Percentiles rank a stretch among this genome's conserved stretches.
Evolutionary conservation across 2,797 vertebrate species (phyloP).

Genomic region (Cirrhinus mrigala): DNA sequence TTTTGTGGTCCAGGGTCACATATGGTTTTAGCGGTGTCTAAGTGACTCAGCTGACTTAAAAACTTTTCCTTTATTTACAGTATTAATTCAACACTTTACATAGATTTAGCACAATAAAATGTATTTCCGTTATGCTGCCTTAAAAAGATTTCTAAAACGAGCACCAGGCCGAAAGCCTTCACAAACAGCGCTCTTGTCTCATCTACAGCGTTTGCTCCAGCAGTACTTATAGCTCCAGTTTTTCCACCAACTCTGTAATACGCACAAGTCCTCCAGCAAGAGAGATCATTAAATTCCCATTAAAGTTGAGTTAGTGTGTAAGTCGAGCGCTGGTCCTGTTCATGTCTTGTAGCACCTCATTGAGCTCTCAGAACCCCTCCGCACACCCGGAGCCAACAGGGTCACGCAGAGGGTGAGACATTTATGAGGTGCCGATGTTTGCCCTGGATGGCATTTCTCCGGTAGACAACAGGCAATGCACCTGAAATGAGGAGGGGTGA

Average conservation of each 20-base stretch:
- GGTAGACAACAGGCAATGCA: slow-evolving; percentile 71
- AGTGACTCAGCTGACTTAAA: too few species aligned
- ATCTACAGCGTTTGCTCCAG: neutral
- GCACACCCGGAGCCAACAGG: slow-evolving; percentile 69
- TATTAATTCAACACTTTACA: neutral
- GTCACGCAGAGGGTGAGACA: slow-evolving; percentile 76
- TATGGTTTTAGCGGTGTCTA: too few species aligned
- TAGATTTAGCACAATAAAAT: neutral
- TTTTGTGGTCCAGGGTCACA: too few species aligned
- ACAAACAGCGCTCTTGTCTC: neutral
- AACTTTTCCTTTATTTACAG: neutral
- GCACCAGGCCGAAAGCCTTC: neutral
- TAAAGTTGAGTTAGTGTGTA: slow-evolving; percentile 49
- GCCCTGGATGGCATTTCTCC: slow-evolving; percentile 75
- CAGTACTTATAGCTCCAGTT: neutral
- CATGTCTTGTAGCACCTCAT: slow-evolving; percentile 68
- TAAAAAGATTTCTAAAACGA: neutral
- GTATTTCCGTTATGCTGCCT: neutral
- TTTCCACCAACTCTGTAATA: slow-evolving; percentile 14
- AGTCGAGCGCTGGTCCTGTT: slow-evolving; percentile 67
- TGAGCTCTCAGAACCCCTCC: slow-evolving; percentile 45
- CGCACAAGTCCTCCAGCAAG: neutral
- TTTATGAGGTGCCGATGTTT: slow-evolving; percentile 83
- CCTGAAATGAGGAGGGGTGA: slow-evolving; percentile 70
- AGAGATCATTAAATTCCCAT: slow-evolving; percentile 46